A percentile compares a stretch with the other conserved stretches of the same genome.
phyloP scores from a whole-genome alignment of 1,140 invertebrate genomes.

The Anagrus nilaparvatae region DNA sequence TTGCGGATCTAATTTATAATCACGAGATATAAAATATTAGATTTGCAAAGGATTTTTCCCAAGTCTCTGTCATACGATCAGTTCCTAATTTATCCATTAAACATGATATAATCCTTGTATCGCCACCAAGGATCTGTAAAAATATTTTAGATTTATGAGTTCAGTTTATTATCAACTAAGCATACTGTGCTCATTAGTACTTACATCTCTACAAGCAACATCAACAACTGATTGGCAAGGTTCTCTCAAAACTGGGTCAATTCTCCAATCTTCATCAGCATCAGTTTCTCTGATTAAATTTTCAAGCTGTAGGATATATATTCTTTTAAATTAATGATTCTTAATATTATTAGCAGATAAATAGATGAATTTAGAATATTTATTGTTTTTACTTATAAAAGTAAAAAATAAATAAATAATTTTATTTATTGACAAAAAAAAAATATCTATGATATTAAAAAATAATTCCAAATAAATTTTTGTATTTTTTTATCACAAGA shows the following conservation, averaged over 20 bases:
- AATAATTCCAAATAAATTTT: neutral
- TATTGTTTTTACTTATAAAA: no score
- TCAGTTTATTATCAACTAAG: no score
- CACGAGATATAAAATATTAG: slow-evolving; percentile 91
- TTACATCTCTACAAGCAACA: slow-evolving; percentile 54
- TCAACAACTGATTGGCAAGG: slow-evolving; percentile 78
- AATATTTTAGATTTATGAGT: no score
- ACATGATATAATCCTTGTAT: slow-evolving; percentile 81
- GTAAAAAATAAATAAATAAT: no score
- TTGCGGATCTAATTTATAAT: slow-evolving; percentile 86
- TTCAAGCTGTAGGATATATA: slow-evolving; percentile 50
- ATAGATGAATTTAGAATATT: no score
- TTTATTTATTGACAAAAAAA: no score
- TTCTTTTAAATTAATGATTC: neutral
- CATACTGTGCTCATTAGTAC: no score
- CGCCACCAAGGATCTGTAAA: slow-evolving; percentile 45
- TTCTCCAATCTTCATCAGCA: slow-evolving; percentile 81
- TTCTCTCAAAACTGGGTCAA: slow-evolving; percentile 78
- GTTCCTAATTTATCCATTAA: slow-evolving; percentile 85
- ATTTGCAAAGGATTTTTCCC: slow-evolving; percentile 88
- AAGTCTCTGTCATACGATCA: slow-evolving; percentile 74
- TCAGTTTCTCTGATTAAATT: slow-evolving; percentile 69
- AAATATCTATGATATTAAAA: neutral
- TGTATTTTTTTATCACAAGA: no score
- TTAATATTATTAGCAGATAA: no score